Evolutionary conservation across 2,113 vertebrate genomes (phyloP), one percentile per base, ranked within the genome.

Genomic region (Poecile atricapillus): DNA sequence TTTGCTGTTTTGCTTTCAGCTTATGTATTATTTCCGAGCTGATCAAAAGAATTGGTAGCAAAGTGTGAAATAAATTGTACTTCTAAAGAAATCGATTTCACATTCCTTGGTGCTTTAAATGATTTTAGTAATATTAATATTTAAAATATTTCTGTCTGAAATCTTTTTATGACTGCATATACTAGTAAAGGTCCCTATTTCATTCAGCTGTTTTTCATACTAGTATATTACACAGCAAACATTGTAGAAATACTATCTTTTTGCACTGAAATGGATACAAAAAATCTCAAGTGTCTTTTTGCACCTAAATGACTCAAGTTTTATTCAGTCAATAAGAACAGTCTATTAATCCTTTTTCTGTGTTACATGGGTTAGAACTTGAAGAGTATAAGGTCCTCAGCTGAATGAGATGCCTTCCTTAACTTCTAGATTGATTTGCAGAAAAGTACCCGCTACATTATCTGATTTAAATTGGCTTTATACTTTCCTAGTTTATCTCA

Each of bases 81-180:
- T 93, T 97, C 90, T 91, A 97, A 97, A 97, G 96, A 98, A 98
- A 98, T 96, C n/a, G 47, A 97, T 97, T 95, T 96, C 97, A 95
- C 95, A 91, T 98, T 97, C 96, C 95, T 96, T 95, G 94, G 96
- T 97, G 96, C 97, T 98, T 97, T 98, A 98, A 98, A 97, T 98
- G 92, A 97, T 97, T 97, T 97, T 96, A 93, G 85, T 71, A 94
- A 95, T 98, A 98, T 98, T 97, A 98, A 97, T 98, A 97, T 97
- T 98, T 98, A 98, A 98, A 97, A 85, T 93, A 93, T 93, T 95
- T 97, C 85, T 93, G 82, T 96, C 92, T 96, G 87, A 96, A 97
- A 97, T 87, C 93, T 97, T 95, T 98, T 98, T 97, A 98, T 96
- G 93, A 92, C 94, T 97, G 85, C 83, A 64, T 89, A 93, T 90